phyloP scores from a whole-genome alignment of 2,113 vertebrate species.

The Cyprinodon brontotheroides region DNA sequence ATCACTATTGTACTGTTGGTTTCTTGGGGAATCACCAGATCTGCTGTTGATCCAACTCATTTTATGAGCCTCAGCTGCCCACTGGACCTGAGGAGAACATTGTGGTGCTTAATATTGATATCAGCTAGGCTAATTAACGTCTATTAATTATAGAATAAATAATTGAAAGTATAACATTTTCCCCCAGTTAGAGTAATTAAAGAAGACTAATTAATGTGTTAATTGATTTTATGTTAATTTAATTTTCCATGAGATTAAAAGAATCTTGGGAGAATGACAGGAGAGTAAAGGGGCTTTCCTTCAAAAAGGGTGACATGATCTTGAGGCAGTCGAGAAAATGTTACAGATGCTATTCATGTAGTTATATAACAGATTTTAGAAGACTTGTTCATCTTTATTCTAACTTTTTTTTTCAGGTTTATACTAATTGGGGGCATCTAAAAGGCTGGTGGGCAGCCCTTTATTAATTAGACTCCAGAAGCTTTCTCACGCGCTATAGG shows the following conservation, averaged over 20 bases:
- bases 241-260: slow-evolving; percentile 74
- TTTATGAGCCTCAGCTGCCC: slow-evolving; percentile 60
- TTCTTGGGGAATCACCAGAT: slow-evolving; percentile 34
- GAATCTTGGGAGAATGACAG: slow-evolving; percentile 64
- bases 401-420: slow-evolving; percentile 9
- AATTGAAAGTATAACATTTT: slow-evolving; percentile 76
- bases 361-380: slow-evolving; percentile 8
- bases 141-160: slow-evolving; percentile 83
- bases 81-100: slow-evolving; percentile 51
- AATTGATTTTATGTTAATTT: slow-evolving; percentile 85
- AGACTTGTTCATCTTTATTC: slow-evolving; percentile 27
- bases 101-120: slow-evolving; percentile 70
- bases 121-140: slow-evolving; percentile 76
- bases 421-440: slow-evolving; percentile 59
- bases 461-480: slow-evolving; percentile 50
- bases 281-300: slow-evolving; percentile 34
- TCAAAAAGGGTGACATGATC: slow-evolving; percentile 59
- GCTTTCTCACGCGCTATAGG: slow-evolving; percentile 32
- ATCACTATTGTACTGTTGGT: slow-evolving; percentile 20
- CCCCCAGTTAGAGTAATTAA: slow-evolving; percentile 80
- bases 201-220: slow-evolving; percentile 80
- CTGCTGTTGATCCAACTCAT: slow-evolving; percentile 41
- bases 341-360: slow-evolving; percentile 5
- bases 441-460: slow-evolving; percentile 44
- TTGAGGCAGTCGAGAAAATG: slow-evolving; percentile 2